Percentiles rank a stretch among this genome's conserved stretches.
Evolutionary conservation across 30 jellyfish, hydroid and myxozoan species (phyloP).

Genomic region (Euphysa ruthae): DNA sequence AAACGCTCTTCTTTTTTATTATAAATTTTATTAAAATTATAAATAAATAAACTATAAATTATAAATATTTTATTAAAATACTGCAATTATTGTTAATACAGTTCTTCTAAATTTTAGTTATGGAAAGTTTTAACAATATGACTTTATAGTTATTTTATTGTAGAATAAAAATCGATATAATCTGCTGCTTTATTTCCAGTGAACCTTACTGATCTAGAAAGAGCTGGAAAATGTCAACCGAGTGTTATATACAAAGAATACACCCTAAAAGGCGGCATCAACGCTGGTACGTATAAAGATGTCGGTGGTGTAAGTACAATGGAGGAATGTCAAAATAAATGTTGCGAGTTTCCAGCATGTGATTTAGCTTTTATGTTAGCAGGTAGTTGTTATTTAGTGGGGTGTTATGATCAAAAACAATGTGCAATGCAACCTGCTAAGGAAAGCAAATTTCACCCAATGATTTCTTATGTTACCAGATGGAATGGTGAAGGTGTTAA

Average conservation of each 20-base stretch:
- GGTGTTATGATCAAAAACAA: conserved; percentile 83
- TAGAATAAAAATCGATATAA: background rate
- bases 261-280: conserved; percentile 93
- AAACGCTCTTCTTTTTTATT: too few species aligned
- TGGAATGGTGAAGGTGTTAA: conserved; percentile 97
- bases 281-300: conserved; percentile 95
- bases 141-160: too few species aligned
- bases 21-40: too few species aligned
- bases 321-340: conserved; percentile 93
- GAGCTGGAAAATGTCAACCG: conserved; percentile 92
- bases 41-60: too few species aligned
- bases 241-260: conserved; percentile 77
- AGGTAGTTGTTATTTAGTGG: conserved; percentile 90
- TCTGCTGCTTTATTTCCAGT: conserved; percentile 14
- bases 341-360: conserved; percentile 97
- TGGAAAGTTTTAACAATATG: too few species aligned
- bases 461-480: conserved; percentile 86
- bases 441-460: conserved; percentile 74
- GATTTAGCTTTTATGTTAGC: conserved; percentile 88
- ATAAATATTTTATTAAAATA: too few species aligned
- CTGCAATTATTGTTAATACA: too few species aligned
- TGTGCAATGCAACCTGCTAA: conserved; percentile 87
- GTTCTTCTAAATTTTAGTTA: too few species aligned
- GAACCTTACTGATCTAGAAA: conserved; percentile 63
- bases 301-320: conserved; percentile 92